Evolutionary conservation across 2,797 vertebrate genomes (phyloP).

Genomic region (Rhincodon typus): DNA sequence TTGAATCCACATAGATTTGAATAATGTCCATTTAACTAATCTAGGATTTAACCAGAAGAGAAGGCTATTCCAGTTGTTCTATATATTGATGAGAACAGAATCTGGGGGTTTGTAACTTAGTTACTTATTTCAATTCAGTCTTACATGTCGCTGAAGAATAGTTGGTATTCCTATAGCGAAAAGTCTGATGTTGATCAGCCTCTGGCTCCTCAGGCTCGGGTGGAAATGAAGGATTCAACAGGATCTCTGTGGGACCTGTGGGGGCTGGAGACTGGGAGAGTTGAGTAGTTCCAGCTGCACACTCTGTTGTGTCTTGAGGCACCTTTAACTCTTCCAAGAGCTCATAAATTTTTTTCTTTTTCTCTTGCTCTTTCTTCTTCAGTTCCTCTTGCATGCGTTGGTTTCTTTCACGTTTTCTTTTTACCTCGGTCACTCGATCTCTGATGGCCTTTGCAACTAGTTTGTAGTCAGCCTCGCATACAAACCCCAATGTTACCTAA

Average conservation of each 20-base stretch:
- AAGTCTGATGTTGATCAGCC: constrained; percentile 75
- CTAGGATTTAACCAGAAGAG: neutral
- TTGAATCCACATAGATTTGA: neutral
- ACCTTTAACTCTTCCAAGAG: constrained; percentile 51
- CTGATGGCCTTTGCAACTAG: constrained; percentile 86
- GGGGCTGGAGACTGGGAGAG: constrained; percentile 47
- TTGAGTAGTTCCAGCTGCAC: neutral
- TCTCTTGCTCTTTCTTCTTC: constrained; percentile 52
- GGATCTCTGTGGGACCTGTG: constrained; percentile 64
- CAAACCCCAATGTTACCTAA: constrained; percentile 84
- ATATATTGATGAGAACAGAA: neutral
- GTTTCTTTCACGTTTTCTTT: constrained; percentile 81
- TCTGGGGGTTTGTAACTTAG: neutral
- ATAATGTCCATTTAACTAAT: neutral
- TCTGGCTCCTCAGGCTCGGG: constrained; percentile 84
- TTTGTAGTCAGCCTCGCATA: constrained; percentile 89
- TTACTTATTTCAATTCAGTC: constrained; percentile 29
- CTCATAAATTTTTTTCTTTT: constrained; percentile 49
- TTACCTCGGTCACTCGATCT: constrained; percentile 79
- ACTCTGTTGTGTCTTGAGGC: constrained; percentile 17
- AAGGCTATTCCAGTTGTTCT: neutral
- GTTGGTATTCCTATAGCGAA: constrained; percentile 64
- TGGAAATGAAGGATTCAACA: constrained; percentile 62
- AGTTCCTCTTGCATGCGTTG: constrained; percentile 60
- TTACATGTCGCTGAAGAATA: constrained; percentile 69